Evolutionary conservation across 2,797 vertebrate species (phyloP).

Genomic region (Periophthalmus magnuspinnatus): DNA sequence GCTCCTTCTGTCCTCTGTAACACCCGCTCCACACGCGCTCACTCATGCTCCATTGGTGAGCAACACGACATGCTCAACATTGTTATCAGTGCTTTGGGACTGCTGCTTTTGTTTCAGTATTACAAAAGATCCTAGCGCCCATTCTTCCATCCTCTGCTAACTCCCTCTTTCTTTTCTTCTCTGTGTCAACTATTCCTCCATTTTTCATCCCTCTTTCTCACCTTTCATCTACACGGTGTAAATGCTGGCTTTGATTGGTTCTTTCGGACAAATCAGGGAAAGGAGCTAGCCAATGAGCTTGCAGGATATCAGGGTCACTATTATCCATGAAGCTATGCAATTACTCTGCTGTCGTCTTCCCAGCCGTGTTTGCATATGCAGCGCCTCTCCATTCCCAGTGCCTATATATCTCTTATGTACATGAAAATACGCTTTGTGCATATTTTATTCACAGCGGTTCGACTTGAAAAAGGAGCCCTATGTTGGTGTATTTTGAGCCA

Average conservation of each 20-base stretch:
- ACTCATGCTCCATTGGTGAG: conserved; percentile 32
- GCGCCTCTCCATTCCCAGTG: conserved; percentile 27
- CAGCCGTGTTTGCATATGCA: conserved; percentile 50
- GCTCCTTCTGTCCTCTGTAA: conserved; percentile 42
- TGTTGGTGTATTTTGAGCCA: background rate
- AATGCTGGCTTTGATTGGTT: conserved; percentile 62
- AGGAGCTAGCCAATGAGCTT: conserved; percentile 64
- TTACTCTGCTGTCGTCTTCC: conserved; percentile 59
- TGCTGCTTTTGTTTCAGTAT: conserved; percentile 54
- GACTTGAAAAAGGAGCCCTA: conserved; percentile 13
- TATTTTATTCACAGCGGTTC: conserved; percentile 39
- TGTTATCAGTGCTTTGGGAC: conserved; percentile 53
- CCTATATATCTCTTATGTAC: conserved; percentile 24
- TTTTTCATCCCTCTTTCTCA: conserved; percentile 18
- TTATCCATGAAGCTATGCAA: conserved; percentile 68
- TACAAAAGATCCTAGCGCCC: conserved; percentile 50
- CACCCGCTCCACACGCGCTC: conserved; percentile 16
- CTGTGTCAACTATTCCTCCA: conserved; percentile 28
- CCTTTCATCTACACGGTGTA: conserved; percentile 61
- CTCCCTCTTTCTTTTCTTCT: conserved; percentile 43
- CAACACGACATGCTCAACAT: conserved; percentile 42
- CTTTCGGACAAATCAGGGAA: conserved; percentile 44
- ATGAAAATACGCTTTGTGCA: conserved; percentile 16
- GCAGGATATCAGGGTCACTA: conserved; percentile 69
- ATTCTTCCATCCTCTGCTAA: conserved; percentile 44